A percentile compares a stretch with the other conserved stretches of the same genome.
phyloP scores from a whole-genome alignment of 2,113 vertebrate genomes.

The Lasiurus borealis region DNA sequence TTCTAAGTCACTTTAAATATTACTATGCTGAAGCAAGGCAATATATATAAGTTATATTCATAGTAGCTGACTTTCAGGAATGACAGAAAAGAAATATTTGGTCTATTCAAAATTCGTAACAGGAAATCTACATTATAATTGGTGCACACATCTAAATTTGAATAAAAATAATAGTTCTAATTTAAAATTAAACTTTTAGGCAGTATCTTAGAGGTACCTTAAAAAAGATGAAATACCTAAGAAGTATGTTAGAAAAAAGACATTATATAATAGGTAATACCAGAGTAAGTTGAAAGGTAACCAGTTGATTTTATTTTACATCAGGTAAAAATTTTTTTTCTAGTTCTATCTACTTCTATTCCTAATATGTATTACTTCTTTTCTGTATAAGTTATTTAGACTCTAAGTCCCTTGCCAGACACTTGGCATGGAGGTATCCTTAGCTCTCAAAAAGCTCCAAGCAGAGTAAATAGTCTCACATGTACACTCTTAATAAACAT shows the following conservation, averaged over 20 bases:
- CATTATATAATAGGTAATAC: background rate
- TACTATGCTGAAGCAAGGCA: background rate
- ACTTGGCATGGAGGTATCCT: background rate
- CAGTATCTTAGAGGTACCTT: background rate
- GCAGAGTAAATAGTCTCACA: background rate
- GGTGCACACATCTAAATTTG: background rate
- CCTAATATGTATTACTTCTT: slow-evolving; percentile 44
- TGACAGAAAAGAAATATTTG: background rate
- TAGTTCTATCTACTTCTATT: background rate
- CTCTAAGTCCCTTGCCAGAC: background rate
- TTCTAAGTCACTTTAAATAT: slow-evolving; percentile 11
- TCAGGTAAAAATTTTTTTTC: background rate
- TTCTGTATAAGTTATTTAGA: background rate
- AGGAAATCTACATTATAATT: background rate
- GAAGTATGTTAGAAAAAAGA: background rate
- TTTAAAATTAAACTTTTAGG: slow-evolving; percentile 41
- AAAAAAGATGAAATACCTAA: slow-evolving; percentile 35
- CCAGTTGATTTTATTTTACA: background rate
- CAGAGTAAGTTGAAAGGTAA: slow-evolving; percentile 32
- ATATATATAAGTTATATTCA: background rate
- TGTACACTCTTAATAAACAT: slow-evolving; percentile 20
- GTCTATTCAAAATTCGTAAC: slow-evolving; percentile 21
- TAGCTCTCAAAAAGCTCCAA: slow-evolving; percentile 12
- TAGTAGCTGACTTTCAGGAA: background rate
- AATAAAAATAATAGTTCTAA: slow-evolving; percentile 37